phyloP scores from a whole-genome alignment of 1,140 invertebrate species.

The Eumaeus atala region DNA sequence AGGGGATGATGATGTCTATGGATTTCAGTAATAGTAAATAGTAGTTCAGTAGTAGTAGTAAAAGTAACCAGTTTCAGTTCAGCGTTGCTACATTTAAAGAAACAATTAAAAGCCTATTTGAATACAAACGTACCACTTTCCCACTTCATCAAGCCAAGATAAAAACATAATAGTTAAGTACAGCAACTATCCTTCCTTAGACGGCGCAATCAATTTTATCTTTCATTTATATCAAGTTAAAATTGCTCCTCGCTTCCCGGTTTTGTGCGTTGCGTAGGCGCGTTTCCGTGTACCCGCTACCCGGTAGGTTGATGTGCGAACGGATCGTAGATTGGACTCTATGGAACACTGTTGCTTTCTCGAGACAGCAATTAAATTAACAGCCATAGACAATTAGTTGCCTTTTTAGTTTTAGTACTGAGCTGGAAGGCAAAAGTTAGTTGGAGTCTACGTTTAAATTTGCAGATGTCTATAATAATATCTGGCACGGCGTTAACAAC shows the following conservation, averaged over 20 bases:
- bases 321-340: conserved; percentile 33
- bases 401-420: conserved; percentile 15
- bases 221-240: conserved; percentile 61
- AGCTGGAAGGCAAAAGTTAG: too few species aligned
- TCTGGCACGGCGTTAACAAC: too few species aligned
- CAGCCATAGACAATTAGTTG: not conserved
- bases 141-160: conserved; percentile 19
- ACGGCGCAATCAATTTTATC: conserved; percentile 56
- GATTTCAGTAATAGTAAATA: too few species aligned
- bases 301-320: conserved; percentile 32
- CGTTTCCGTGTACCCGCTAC: conserved; percentile 44
- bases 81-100: not conserved
- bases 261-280: conserved; percentile 44
- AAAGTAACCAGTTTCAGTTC: too few species aligned
- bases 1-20: too few species aligned
- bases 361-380: conserved; percentile 4
- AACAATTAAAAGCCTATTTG: conserved; percentile 6
- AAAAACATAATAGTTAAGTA: conserved; percentile 30
- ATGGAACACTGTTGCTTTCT: conserved; percentile 24
- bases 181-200: conserved; percentile 53
- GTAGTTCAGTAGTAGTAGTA: too few species aligned
- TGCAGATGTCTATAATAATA: too few species aligned
- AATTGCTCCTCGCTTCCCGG: conserved; percentile 59
- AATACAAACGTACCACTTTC: not conserved
- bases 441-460: too few species aligned